Evolutionary conservation across 1,140 invertebrate species (phyloP).

Genomic region (Aphidius gifuensis): DNA sequence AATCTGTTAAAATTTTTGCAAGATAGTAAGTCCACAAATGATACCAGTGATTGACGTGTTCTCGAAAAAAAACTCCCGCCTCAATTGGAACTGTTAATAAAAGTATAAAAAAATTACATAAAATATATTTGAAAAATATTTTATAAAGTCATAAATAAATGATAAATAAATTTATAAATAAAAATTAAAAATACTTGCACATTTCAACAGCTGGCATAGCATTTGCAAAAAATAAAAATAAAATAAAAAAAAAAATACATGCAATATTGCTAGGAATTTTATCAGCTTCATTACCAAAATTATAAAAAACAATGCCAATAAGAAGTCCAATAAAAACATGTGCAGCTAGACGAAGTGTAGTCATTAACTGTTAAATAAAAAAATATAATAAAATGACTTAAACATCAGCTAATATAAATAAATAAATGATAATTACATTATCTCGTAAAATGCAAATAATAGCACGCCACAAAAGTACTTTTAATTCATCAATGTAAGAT

Average conservation of each 20-base stretch:
- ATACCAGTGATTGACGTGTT: constrained; percentile 90
- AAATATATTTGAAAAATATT: background rate
- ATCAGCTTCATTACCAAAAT: constrained; percentile 74
- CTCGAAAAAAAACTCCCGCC: constrained; percentile 78
- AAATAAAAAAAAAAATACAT: constrained; percentile 78
- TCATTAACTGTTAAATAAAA: constrained; percentile 62
- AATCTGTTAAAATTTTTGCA: constrained; percentile 80
- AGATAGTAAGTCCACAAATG: constrained; percentile 77
- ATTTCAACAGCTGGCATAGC: constrained; percentile 85
- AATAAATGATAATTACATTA: constrained; percentile 47
- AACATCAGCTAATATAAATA: background rate
- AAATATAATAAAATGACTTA: background rate
- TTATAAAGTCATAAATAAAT: background rate
- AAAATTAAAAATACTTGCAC: constrained; percentile 63
- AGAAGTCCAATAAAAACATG: constrained; percentile 74
- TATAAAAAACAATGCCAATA: constrained; percentile 76
- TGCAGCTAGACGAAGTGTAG: constrained; percentile 68
- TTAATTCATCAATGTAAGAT: constrained; percentile 57
- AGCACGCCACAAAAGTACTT: constrained; percentile 61
- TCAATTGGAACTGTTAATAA: constrained; percentile 73
- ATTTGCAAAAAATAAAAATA: constrained; percentile 84
- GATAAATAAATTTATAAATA: background rate
- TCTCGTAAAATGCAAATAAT: constrained; percentile 64
- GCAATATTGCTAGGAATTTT: constrained; percentile 77
- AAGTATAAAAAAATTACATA: constrained; percentile 12